Conservation (phyloP, 2,797 vertebrate species). For the Myotis vivesi region DNA sequence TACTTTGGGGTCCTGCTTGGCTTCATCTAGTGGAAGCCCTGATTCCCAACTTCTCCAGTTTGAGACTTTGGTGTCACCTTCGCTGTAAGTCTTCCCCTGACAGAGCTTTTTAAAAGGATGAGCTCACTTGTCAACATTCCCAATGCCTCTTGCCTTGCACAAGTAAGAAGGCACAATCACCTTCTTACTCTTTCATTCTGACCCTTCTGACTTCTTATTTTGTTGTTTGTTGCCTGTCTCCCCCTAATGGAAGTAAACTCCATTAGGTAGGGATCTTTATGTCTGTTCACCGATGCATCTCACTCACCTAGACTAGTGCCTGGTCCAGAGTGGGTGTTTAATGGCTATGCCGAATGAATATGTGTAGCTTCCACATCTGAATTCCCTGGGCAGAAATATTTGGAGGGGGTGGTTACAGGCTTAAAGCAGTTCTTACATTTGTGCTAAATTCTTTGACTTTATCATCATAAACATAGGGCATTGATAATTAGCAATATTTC, state of each 20-base stretch:
- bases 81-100: background rate
- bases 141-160: background rate
- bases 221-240: background rate
- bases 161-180: background rate
- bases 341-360: background rate
- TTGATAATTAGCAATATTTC: conserved; percentile 32
- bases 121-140: background rate
- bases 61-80: background rate
- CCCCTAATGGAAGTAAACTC: background rate
- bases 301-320: background rate
- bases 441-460: background rate
- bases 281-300: background rate
- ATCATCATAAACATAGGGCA: conserved; percentile 31
- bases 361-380: background rate
- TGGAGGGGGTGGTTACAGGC: background rate
- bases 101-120: background rate
- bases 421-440: background rate
- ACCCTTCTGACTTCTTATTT: background rate
- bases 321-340: background rate
- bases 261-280: background rate
- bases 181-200: background rate
- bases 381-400: background rate
- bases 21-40: background rate
- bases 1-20: accelerated
- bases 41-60: background rate